phyloP scores from a whole-genome alignment of 2,888 invertebrate species.

The Aquatica leii region DNA sequence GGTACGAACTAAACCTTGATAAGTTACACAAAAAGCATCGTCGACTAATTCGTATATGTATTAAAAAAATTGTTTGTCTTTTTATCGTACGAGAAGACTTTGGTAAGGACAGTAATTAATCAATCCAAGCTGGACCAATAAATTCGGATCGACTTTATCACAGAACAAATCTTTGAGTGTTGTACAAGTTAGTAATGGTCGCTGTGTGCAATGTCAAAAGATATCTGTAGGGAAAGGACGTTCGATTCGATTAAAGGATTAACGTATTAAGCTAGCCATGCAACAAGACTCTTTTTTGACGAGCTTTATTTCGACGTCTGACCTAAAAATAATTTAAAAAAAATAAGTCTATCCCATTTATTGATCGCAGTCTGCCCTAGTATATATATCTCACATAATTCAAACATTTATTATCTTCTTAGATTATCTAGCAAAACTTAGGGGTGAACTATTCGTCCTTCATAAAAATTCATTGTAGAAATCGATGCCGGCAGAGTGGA shows the following conservation, averaged over 20 bases:
- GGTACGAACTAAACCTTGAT: too few relatives aligned
- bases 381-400: too few relatives aligned
- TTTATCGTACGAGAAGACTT: too few relatives aligned
- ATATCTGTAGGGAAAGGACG: not conserved
- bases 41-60: too few relatives aligned
- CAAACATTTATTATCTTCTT: slow-evolving; percentile 2
- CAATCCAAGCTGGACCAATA: not conserved
- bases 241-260: not conserved
- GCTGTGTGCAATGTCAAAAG: slow-evolving; percentile 1
- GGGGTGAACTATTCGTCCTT: slow-evolving; percentile 5
- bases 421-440: slow-evolving; percentile 1
- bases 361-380: not conserved
- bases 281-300: not conserved
- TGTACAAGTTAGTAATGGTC: too few relatives aligned
- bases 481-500: not conserved
- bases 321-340: not conserved
- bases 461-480: slow-evolving; percentile 5
- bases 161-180: not conserved
- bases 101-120: too few relatives aligned
- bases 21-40: too few relatives aligned
- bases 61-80: too few relatives aligned
- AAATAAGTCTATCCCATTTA: not conserved
- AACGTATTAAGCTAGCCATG: not conserved
- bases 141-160: not conserved
- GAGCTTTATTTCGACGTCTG: not conserved